Evolutionary conservation across 2,888 invertebrate species (phyloP).

Genomic region (Ceratothoa steindachneri): DNA sequence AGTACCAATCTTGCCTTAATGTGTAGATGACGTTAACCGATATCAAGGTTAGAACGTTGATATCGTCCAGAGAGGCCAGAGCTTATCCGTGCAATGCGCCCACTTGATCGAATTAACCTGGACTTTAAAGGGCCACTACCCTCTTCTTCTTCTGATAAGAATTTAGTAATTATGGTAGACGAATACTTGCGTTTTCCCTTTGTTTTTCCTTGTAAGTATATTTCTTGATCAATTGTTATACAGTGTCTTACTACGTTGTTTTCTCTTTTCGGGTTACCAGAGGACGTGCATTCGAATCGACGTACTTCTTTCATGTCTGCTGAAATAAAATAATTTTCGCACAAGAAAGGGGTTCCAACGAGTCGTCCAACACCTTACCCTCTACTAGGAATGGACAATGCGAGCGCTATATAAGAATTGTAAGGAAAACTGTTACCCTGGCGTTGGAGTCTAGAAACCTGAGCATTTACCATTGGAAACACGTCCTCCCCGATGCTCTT

Average conservation of each 20-base stretch:
- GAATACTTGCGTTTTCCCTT: slow-evolving; percentile 22
- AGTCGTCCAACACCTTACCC: no score
- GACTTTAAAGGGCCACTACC: slow-evolving; percentile 10
- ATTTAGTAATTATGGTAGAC: slow-evolving; percentile 19
- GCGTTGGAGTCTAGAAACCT: not conserved
- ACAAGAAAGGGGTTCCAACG: slow-evolving; percentile 15
- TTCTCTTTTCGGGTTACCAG: slow-evolving; percentile 20
- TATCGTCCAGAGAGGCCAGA: not conserved
- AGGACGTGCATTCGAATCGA: slow-evolving; percentile 14
- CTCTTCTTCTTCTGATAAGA: not conserved
- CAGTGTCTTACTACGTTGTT: slow-evolving; percentile 18
- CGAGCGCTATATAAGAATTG: not conserved
- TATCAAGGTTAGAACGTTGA: no score
- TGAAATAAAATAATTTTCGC: slow-evolving; percentile 3
- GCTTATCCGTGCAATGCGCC: slow-evolving; percentile 10
- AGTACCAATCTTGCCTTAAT: no score
- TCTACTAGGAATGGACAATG: slow-evolving; percentile 1
- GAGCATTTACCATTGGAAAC: not conserved
- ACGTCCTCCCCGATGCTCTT: not conserved
- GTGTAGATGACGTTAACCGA: no score
- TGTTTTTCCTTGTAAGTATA: slow-evolving; percentile 22
- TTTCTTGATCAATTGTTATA: no score
- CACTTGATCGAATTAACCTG: slow-evolving; percentile 8
- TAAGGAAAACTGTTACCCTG: not conserved
- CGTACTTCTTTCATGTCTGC: not conserved